phyloP scores from a whole-genome alignment of 2,113 vertebrate genomes.

The Campylomormyrus numenius region DNA sequence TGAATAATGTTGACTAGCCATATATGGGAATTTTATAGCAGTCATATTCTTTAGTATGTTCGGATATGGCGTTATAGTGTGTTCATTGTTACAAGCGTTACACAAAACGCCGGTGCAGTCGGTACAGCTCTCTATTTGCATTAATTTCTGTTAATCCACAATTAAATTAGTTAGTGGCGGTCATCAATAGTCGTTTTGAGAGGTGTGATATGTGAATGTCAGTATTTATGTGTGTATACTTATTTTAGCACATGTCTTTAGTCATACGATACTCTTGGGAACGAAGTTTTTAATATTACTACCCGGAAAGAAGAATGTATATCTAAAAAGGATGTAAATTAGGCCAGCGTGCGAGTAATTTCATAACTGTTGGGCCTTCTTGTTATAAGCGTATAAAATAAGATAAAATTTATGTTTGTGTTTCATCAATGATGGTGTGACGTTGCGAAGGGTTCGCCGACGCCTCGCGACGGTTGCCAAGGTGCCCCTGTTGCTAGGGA shows the following conservation, averaged over 20 bases:
- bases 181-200: neutral
- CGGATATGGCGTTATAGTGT: neutral
- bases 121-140: neutral
- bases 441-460: neutral
- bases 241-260: neutral
- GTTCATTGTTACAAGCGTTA: neutral
- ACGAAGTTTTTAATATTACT: neutral
- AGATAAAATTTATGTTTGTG: neutral
- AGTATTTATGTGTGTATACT: neutral
- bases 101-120: neutral
- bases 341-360: neutral
- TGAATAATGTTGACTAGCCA: neutral
- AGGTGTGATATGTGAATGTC: neutral
- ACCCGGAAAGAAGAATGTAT: neutral
- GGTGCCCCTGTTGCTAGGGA: slow-evolving; percentile 44
- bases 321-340: neutral
- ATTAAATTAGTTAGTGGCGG: neutral
- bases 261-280: neutral
- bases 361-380: neutral
- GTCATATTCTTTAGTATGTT: neutral
- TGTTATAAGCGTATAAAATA: neutral
- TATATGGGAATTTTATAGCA: neutral
- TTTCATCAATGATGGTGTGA: neutral
- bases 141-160: neutral
- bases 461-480: slow-evolving; percentile 37